A percentile compares a stretch with the other conserved stretches of the same genome.
Evolutionary conservation across 2,797 vertebrate genomes (phyloP).

Genomic region (Fratercula arctica): DNA sequence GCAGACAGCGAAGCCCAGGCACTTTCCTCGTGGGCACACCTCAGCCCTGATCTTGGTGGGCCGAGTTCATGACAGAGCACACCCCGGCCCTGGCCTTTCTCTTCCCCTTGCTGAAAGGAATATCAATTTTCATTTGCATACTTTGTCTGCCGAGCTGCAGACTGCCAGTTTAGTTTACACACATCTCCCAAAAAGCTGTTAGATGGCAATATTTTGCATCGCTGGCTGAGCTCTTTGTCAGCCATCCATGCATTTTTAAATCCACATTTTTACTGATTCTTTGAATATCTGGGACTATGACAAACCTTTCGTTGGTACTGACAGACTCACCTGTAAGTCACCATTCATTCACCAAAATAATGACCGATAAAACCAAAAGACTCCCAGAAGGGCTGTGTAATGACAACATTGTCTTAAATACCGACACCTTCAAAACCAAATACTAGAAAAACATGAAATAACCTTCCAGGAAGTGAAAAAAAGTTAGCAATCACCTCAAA

Average conservation of each 20-base stretch:
- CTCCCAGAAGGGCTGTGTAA: neutral
- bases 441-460: neutral
- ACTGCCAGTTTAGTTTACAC: neutral
- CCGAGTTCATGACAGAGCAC: neutral
- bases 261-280: neutral
- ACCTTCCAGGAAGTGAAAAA: neutral
- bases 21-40: conserved; percentile 25
- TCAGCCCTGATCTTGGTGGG: neutral
- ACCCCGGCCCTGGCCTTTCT: neutral
- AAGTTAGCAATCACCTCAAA: neutral
- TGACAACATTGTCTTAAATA: neutral
- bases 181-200: conserved; percentile 4
- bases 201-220: conserved; percentile 8
- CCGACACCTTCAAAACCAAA: neutral
- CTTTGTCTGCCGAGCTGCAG: neutral
- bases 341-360: neutral
- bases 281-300: neutral
- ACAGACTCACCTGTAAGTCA: neutral
- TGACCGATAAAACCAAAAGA: neutral
- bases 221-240: neutral
- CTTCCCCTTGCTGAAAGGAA: neutral
- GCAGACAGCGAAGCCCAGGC: conserved; percentile 24
- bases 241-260: neutral
- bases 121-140: conserved; percentile 54
- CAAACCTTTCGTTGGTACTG: neutral